Base-by-base conservation (phyloP, 2,797 vertebrate genomes). In the Aplochiton taeniatus region DNA sequence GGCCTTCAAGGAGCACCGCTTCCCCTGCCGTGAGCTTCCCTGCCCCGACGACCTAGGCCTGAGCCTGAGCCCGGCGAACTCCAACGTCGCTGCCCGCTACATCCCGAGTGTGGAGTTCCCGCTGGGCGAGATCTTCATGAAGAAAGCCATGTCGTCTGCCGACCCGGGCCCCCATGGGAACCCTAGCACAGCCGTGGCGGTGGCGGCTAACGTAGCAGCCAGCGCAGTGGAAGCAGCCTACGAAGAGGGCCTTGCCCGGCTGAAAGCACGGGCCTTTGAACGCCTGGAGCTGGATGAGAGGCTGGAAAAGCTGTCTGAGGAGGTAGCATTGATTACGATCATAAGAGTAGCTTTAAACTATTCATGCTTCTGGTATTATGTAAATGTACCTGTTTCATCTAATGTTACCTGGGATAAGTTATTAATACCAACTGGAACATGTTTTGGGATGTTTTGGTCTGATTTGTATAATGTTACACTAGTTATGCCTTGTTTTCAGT, bases 61-160 rank as follows among this genome's bases (percentile, higher is more conserved):
- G 31, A 42, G 20, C 16, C 13, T 95, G 0, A 91, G 93, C 0
- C 90, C 94, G 0, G 85, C 93, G 1, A 87, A 87, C 79, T 83
- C 91, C 66, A 86, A 85, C 81, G 69, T 85, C 4, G 88, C 94
- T 0, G 89, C 95, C 11, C 93, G 95, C 63, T 98, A 96, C 61
- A 92, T 98, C 45, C 96, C 96, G 43, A 97, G 97, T 91, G 96
- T 98, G 13, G 96, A 99, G 87, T 97, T 98, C 87, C 97, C 97
- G 0, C 89, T 98, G 55, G 94, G 92, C 0, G 97, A 98, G 86
- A 94, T 98, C 79, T 95, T 99, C 50, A 86, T 91, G 69, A 95
- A 96, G 72, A 95, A 94, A 86, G 92, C 93, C 20, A 95, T 97
- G 93, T 91, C 92, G 66, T 95, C 95, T 11, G 81, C 93, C 1